Evolutionary conservation across 2,113 vertebrate species (phyloP).

Genomic region (Malurus melanocephalus): DNA sequence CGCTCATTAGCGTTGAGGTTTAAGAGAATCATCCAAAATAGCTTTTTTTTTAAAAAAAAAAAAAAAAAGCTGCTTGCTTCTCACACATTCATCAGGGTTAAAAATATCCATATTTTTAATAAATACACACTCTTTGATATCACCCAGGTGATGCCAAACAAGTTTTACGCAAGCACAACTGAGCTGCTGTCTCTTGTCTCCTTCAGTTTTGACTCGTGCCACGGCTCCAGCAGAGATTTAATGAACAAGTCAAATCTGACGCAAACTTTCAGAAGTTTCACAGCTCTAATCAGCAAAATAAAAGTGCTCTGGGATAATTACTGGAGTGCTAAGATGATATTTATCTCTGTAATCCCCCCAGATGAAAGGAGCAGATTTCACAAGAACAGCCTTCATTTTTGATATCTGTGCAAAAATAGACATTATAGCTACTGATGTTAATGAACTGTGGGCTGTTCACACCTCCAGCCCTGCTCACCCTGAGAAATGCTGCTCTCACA

Average conservation of each 20-base stretch:
- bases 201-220: conserved; percentile 6
- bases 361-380: conserved; percentile 47
- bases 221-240: conserved; percentile 3
- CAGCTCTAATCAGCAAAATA: conserved; percentile 44
- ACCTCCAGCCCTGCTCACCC: background rate
- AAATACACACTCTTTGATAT: background rate
- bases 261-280: conserved; percentile 16
- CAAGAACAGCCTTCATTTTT: conserved; percentile 30
- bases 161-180: background rate
- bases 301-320: conserved; percentile 40
- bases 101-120: conserved; percentile 33
- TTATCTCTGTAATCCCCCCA: conserved; percentile 23
- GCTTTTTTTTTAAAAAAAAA: background rate
- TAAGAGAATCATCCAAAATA: conserved; percentile 15
- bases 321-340: conserved; percentile 22
- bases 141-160: conserved; percentile 8
- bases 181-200: background rate
- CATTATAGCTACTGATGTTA: background rate
- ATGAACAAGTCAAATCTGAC: conserved; percentile 43
- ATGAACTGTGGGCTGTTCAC: background rate
- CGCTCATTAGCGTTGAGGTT: conserved; percentile 19
- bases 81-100: conserved; percentile 19
- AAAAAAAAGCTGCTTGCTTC: background rate
- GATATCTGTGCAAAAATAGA: conserved; percentile 6
- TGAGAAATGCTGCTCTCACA: background rate